These are phyloP conservation scores for Hetaerina americana DNA, from an alignment of 1,140 invertebrate species.

Conservation along the genomic window DNA sequence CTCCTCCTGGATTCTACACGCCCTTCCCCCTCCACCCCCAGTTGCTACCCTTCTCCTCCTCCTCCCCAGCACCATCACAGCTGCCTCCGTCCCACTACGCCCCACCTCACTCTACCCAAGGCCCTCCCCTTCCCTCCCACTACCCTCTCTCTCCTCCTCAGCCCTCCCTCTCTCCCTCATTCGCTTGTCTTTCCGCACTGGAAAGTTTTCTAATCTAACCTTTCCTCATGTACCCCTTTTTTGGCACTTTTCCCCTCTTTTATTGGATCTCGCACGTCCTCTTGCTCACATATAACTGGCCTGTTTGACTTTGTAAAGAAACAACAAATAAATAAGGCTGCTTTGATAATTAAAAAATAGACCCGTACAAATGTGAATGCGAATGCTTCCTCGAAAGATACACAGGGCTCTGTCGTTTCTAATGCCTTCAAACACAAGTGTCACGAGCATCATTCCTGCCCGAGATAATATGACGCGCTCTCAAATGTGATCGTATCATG, in stretches of 20 bases:
- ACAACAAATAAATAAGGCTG: background rate
- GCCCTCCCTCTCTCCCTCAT: background rate
- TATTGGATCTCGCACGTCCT: background rate
- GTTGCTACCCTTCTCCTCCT: background rate
- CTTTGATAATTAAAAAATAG: too few relatives aligned
- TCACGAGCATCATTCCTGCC: too few relatives aligned
- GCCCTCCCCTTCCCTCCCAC: too few relatives aligned
- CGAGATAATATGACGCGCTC: too few relatives aligned
- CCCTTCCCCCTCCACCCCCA: background rate
- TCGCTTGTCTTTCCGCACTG: background rate
- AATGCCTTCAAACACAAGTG: too few relatives aligned
- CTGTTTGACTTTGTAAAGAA: background rate
- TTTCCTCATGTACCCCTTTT: background rate
- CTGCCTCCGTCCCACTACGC: too few relatives aligned
- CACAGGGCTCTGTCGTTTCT: too few relatives aligned
- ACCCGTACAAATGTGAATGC: too few relatives aligned
- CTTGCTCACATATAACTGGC: background rate
- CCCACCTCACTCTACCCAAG: too few relatives aligned
- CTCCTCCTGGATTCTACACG: background rate
- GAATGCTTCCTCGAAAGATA: too few relatives aligned
- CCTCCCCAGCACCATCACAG: too few relatives aligned
- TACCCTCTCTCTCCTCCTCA: background rate
- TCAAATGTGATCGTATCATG: too few relatives aligned
- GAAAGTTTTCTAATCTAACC: background rate
- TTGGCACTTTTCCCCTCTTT: background rate